These are phyloP conservation scores for Euphydryas editha DNA, from an alignment of 2,888 invertebrate genomes.

Conservation along the genomic window DNA sequence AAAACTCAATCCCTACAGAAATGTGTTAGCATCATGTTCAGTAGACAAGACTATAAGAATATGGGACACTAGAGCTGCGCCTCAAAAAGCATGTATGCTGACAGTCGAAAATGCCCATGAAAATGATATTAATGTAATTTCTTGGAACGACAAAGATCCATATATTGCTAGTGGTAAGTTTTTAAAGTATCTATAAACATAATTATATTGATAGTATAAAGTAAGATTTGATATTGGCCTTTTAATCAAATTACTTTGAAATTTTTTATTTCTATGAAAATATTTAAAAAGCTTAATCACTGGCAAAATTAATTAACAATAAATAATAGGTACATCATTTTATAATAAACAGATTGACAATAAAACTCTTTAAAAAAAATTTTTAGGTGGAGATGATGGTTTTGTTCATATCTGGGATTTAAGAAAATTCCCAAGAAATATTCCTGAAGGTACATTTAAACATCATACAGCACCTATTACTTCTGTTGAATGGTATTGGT, in stretches of 20 bases:
- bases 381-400: constrained; percentile 97
- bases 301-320: too few relatives aligned
- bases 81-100: constrained; percentile 95
- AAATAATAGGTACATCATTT: too few relatives aligned
- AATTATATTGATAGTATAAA: too few relatives aligned
- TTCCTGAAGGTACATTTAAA: constrained; percentile 96
- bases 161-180: constrained; percentile 91
- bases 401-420: constrained; percentile 98
- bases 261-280: not conserved
- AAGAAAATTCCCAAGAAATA: constrained; percentile 90
- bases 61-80: constrained; percentile 96
- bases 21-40: constrained; percentile 95
- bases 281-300: too few relatives aligned
- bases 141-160: constrained; percentile 97
- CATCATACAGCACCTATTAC: constrained; percentile 97
- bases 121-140: constrained; percentile 97
- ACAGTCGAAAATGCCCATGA: constrained; percentile 93
- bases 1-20: constrained; percentile 62
- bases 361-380: not conserved
- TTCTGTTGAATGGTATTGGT: constrained; percentile 98
- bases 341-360: too few relatives aligned
- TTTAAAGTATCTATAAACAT: constrained; percentile 5
- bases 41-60: constrained; percentile 95
- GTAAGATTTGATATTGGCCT: too few relatives aligned
- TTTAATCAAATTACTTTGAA: not conserved